Evolutionary conservation across 2,797 vertebrate genomes (phyloP), one percentile per base, ranked within the genome.

Genomic region (Fundulus diaphanus): DNA sequence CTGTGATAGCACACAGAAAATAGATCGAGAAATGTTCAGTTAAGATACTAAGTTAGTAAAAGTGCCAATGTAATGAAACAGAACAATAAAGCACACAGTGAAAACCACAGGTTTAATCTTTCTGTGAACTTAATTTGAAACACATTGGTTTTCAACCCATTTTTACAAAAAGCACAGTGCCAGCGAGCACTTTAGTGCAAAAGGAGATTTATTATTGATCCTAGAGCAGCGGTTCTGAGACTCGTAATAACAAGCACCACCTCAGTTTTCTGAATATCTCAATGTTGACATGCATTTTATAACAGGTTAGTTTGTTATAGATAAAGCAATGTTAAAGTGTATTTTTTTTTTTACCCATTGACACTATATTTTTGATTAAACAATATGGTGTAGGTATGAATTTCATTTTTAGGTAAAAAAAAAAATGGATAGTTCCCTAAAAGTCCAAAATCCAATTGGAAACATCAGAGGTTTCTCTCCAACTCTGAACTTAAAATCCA

Each of bases 41-140:
- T 48, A 16, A 48, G 46, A 48, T 13, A 16, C 46, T 48, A 3
- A 13, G 46, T 48, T 15, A 18, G 18, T 22, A 49, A 18, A 49
- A 49, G 3, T 2, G 15, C 12, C 9, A 46, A 46, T 46, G 13
- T 46, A 12, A 46, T 46, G 44, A 46, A 46, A 49, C 20, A 49
- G 48, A 49, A 49, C 48, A 20, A 18, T 20, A 22, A 22, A 49
- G 5, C 22, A 49, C 52, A 27, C 2, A 54, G 11, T n/a, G 2
- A 51, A 51, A 51, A 6, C 20, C 20, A n/a, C 24, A 54, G 7
- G 52, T 54, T 54, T 54, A n/a, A 3, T 27, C 24, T 65, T 24
- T 65, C 37, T n/a, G 27, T 66, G n/a, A 40, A 66, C 63, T 27
- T 15, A 66, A 66, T 37, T 63, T 63, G 33, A 63, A 63, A 37